Evolutionary conservation across 2,888 invertebrate genomes (phyloP).

Genomic region (Cylloceria caligata): DNA sequence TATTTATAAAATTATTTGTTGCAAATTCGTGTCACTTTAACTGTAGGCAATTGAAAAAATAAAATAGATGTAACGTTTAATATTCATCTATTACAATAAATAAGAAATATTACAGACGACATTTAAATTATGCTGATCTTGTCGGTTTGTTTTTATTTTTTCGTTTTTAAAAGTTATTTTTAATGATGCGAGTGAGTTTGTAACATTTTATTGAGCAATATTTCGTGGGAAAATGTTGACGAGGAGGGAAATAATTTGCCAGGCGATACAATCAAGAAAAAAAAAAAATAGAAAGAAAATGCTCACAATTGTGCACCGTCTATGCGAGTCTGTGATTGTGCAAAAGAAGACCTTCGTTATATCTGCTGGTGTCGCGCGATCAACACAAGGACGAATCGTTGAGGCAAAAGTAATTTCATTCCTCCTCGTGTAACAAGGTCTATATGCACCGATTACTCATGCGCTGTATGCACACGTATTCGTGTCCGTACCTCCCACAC

Average conservation of each 20-base stretch:
- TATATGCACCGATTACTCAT: conserved; percentile 71
- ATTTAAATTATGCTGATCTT: not conserved
- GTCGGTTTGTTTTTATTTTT: not conserved
- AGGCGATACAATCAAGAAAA: conserved; percentile 10
- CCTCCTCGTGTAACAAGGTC: conserved; percentile 69
- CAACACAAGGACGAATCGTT: conserved; percentile 67
- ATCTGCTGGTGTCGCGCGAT: conserved; percentile 52
- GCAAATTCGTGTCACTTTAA: not conserved
- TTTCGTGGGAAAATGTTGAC: conserved; percentile 29
- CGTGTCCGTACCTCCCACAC: conserved; percentile 13
- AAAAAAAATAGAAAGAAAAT: conserved; percentile 34
- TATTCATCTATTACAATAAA: too few species aligned
- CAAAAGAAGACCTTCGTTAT: conserved; percentile 48
- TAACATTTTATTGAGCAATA: conserved; percentile 12
- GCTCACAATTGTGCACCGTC: conserved; percentile 36
- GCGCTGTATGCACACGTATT: conserved; percentile 46
- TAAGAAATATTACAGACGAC: too few species aligned
- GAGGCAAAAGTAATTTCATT: conserved; percentile 62
- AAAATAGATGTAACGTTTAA: not conserved
- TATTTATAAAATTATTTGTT: not conserved
- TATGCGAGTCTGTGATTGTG: conserved; percentile 36
- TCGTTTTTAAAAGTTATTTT: not conserved
- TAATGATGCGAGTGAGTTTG: not conserved
- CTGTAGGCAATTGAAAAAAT: not conserved
- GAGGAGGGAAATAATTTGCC: conserved; percentile 6